Evolutionary conservation across 2,888 invertebrate genomes (phyloP).

Genomic region (Patella depressa): DNA sequence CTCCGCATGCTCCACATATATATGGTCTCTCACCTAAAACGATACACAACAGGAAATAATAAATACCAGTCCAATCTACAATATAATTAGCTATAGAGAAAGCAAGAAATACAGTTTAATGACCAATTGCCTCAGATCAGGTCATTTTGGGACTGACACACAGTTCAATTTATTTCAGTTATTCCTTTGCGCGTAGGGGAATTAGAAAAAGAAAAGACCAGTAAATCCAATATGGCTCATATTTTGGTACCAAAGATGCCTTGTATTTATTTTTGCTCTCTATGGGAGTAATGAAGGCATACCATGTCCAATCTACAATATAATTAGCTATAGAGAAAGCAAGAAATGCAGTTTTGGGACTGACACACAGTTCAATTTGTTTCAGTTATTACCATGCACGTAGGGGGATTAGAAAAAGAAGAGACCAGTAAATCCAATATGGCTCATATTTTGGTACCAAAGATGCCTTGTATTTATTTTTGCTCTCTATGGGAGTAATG

Average conservation of each 20-base stretch:
- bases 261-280: too few species aligned
- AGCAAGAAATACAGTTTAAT: background rate
- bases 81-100: background rate
- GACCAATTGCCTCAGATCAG: too few species aligned
- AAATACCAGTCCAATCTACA: background rate
- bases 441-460: too few species aligned
- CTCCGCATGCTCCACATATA: slow-evolving; percentile 70
- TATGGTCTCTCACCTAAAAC: slow-evolving; percentile 68
- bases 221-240: background rate
- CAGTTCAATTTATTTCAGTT: too few species aligned
- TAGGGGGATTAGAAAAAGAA: background rate
- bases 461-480: too few species aligned
- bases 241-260: too few species aligned
- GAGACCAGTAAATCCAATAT: background rate
- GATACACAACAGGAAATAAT: background rate
- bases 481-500: too few species aligned
- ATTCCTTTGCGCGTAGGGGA: too few species aligned
- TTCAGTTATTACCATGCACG: too few species aligned
- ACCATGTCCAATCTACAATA: background rate
- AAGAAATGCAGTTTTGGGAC: background rate
- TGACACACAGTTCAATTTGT: too few species aligned
- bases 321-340: background rate
- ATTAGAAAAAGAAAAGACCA: background rate
- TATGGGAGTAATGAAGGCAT: too few species aligned
- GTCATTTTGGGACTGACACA: too few species aligned